Evolutionary conservation across 1,140 invertebrate genomes (phyloP).

Genomic region (Neelides sp.): DNA sequence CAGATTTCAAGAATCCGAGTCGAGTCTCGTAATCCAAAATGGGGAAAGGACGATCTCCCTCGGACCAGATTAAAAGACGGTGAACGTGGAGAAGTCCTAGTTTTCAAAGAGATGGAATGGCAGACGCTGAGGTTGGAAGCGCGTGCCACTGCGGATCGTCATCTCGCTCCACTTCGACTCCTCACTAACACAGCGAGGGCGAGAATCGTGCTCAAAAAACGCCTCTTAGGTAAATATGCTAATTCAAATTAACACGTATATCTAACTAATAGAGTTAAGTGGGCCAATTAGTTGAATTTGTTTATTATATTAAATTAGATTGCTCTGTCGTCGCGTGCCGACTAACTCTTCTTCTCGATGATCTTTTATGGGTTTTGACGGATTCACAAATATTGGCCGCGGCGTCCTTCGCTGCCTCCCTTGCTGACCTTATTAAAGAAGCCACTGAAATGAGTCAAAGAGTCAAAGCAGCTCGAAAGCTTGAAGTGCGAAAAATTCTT

Average conservation of each 20-base stretch:
- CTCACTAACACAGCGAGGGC: constrained; percentile 91
- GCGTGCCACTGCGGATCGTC: constrained; percentile 57
- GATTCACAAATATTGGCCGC: constrained; percentile 93
- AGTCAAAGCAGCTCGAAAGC: constrained; percentile 74
- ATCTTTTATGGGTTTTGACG: constrained; percentile 94
- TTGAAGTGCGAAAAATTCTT: constrained; percentile 61
- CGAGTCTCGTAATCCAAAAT: constrained; percentile 82
- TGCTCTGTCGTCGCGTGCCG: constrained; percentile 84
- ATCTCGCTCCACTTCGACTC: constrained; percentile 75
- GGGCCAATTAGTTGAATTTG: background rate
- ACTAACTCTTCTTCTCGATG: constrained; percentile 83
- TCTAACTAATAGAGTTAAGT: background rate
- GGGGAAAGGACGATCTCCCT: constrained; percentile 67
- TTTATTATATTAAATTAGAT: constrained; percentile 49
- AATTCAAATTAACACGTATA: constrained; percentile 1
- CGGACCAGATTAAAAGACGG: constrained; percentile 82
- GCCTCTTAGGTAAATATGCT: constrained; percentile 54
- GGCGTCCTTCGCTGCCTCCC: constrained; percentile 80
- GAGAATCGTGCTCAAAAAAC: constrained; percentile 92
- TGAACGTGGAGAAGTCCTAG: constrained; percentile 71
- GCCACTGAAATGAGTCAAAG: constrained; percentile 69
- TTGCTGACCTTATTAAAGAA: constrained; percentile 69
- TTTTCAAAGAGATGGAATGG: constrained; percentile 98
- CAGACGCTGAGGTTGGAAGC: constrained; percentile 91
- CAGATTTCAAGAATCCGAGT: constrained; percentile 82